Percentiles rank a stretch among this genome's conserved stretches.
Evolutionary conservation across 2,113 vertebrate species (phyloP).

Genomic region (Theristicus caerulescens): DNA sequence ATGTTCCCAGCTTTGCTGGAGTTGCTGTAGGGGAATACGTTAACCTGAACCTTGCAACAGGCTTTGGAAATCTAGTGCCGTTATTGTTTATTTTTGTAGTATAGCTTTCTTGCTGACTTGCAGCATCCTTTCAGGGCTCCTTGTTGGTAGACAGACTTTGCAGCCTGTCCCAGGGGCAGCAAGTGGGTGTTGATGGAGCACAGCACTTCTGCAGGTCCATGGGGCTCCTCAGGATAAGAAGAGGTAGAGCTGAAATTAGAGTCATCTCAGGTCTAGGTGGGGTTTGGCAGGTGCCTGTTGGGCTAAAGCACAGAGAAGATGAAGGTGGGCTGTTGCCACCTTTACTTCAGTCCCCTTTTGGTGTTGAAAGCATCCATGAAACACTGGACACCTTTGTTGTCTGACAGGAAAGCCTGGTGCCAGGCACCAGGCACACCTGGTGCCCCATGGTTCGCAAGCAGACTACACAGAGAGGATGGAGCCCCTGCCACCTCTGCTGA

Average conservation of each 20-base stretch:
- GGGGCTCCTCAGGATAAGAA: neutral
- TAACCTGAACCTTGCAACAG: neutral
- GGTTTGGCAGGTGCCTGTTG: neutral
- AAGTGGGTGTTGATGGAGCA: neutral
- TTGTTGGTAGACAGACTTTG: neutral
- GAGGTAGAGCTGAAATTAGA: neutral
- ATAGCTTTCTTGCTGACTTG: neutral
- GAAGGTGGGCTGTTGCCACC: neutral
- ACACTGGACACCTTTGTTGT: neutral
- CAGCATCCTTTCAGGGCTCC: neutral
- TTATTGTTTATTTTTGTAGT: neutral
- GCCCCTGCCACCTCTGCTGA: too few species aligned
- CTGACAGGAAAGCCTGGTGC: neutral
- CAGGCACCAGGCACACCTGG: accelerated
- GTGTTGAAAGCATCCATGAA: neutral
- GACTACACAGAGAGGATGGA: neutral
- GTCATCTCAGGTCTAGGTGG: neutral
- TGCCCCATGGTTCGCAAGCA: neutral
- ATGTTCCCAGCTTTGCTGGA: neutral
- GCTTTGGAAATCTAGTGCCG: neutral
- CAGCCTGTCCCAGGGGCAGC: neutral
- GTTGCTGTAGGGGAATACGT: neutral
- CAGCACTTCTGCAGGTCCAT: neutral
- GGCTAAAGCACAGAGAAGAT: neutral
- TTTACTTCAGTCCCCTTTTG: neutral